phyloP scores from a whole-genome alignment of 2,113 vertebrate species.

The Ancistrus triradiatus region DNA sequence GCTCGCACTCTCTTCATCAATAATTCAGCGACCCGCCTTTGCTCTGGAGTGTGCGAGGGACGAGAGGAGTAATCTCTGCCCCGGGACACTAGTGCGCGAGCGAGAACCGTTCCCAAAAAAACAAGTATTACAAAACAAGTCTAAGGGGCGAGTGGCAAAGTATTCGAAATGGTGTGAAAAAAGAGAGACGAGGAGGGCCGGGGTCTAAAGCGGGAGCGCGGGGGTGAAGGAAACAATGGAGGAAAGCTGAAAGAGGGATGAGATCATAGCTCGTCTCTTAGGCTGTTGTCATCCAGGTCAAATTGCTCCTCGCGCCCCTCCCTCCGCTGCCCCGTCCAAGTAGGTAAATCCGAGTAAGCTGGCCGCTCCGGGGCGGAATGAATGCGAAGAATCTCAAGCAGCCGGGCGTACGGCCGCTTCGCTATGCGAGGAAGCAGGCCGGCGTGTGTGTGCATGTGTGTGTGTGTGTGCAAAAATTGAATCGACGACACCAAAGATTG shows the following conservation, averaged over 20 bases:
- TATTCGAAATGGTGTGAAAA: too few species aligned
- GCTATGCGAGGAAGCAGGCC: slow-evolving; percentile 33
- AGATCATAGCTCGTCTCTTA: slow-evolving; percentile 78
- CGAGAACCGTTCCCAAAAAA: too few species aligned
- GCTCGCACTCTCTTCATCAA: slow-evolving; percentile 58
- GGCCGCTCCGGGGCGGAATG: slow-evolving; percentile 51
- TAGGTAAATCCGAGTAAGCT: slow-evolving; percentile 36
- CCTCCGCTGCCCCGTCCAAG: slow-evolving; percentile 29
- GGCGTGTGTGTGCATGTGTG: neutral
- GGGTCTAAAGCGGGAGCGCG: slow-evolving; percentile 34
- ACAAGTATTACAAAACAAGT: too few species aligned
- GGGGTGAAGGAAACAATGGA: slow-evolving; percentile 34
- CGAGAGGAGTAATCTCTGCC: slow-evolving; percentile 67
- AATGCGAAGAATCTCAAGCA: slow-evolving; percentile 49
- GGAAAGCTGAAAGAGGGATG: slow-evolving; percentile 60
- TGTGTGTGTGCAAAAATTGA: slow-evolving; percentile 16
- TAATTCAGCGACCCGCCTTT: slow-evolving; percentile 66
- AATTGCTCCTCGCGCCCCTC: slow-evolving; percentile 55
- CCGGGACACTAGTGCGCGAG: slow-evolving; percentile 64
- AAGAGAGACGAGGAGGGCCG: too few species aligned
- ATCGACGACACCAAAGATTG: slow-evolving; percentile 24
- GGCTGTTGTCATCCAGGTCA: slow-evolving; percentile 78
- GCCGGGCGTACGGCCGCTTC: slow-evolving; percentile 40
- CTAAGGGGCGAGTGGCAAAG: too few species aligned
- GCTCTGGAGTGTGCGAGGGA: slow-evolving; percentile 49